phyloP scores from a whole-genome alignment of 2,113 vertebrate species.

The Nibea coibor region DNA sequence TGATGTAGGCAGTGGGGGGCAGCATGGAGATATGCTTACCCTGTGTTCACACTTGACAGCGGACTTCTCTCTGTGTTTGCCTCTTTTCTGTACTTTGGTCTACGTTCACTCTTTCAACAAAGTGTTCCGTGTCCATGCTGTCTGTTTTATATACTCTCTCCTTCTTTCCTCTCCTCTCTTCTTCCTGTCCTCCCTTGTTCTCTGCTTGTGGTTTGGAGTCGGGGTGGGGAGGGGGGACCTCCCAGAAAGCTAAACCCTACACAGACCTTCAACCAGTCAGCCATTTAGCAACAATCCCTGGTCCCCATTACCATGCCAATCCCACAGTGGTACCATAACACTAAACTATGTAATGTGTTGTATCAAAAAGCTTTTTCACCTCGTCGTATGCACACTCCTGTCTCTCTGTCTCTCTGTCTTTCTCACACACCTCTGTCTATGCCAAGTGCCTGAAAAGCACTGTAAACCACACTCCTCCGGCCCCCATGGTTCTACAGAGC shows the following conservation, averaged over 20 bases:
- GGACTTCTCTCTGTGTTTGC: slow-evolving; percentile 12
- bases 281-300: slow-evolving; percentile 19
- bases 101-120: slow-evolving; percentile 18
- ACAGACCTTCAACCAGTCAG: slow-evolving; percentile 24
- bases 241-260: slow-evolving; percentile 36
- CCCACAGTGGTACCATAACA: background rate
- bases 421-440: slow-evolving; percentile 26
- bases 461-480: slow-evolving; percentile 29
- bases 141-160: slow-evolving; percentile 7
- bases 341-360: background rate
- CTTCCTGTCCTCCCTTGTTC: background rate
- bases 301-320: slow-evolving; percentile 21
- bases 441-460: slow-evolving; percentile 55
- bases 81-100: slow-evolving; percentile 4
- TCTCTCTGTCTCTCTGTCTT: slow-evolving; percentile 9
- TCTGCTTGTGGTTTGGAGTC: slow-evolving; percentile 14
- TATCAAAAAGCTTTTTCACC: slow-evolving; percentile 1
- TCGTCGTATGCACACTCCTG: background rate
- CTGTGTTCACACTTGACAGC: slow-evolving; percentile 11
- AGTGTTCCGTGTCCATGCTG: background rate
- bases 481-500: slow-evolving; percentile 10
- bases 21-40: slow-evolving; percentile 8
- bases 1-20: slow-evolving; percentile 18
- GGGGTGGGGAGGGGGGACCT: slow-evolving; percentile 7
- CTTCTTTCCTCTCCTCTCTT: background rate